These are phyloP conservation scores for Clytia hemisphaerica DNA, from an alignment of 30 jellyfish, hydroid and myxozoan species.

Conservation along the genomic window DNA sequence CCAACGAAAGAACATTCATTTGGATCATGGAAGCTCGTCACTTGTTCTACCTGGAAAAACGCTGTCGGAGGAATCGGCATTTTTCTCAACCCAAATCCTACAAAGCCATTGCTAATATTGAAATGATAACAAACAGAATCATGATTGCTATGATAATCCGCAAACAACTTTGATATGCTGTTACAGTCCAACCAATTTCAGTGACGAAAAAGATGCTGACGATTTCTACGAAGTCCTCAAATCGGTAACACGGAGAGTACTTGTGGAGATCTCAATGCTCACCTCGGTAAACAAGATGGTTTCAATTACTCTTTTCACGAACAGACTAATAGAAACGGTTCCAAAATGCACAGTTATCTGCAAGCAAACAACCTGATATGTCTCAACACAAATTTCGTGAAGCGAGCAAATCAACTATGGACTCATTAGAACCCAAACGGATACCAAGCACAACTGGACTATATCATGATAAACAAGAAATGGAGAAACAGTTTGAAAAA, in stretches of 20 bases:
- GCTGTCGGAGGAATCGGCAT: slow-evolving; percentile 1
- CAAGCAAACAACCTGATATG: slow-evolving; percentile 14
- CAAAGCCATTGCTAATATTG: too few species aligned
- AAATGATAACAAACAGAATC: too few species aligned
- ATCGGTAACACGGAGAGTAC: too few species aligned
- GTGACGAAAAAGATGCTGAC: background rate
- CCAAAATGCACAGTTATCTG: background rate
- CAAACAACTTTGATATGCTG: background rate
- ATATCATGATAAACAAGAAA: slow-evolving; percentile 8
- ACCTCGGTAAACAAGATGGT: background rate
- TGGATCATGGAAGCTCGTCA: background rate
- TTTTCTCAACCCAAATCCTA: background rate
- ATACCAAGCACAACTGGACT: slow-evolving; percentile 24
- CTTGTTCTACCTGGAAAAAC: background rate
- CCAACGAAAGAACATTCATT: background rate
- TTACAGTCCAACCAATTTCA: background rate
- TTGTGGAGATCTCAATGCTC: slow-evolving; percentile 6
- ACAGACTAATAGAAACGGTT: background rate
- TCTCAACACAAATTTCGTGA: background rate
- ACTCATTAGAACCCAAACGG: slow-evolving; percentile 14
- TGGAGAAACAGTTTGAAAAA: slow-evolving; percentile 8
- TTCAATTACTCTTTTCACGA: background rate
- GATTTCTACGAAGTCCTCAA: background rate
- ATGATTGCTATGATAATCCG: background rate
- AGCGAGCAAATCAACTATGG: slow-evolving; percentile 4